phyloP scores from a whole-genome alignment of 2,797 vertebrate genomes.

The Oryzias dopingdopingensis region DNA sequence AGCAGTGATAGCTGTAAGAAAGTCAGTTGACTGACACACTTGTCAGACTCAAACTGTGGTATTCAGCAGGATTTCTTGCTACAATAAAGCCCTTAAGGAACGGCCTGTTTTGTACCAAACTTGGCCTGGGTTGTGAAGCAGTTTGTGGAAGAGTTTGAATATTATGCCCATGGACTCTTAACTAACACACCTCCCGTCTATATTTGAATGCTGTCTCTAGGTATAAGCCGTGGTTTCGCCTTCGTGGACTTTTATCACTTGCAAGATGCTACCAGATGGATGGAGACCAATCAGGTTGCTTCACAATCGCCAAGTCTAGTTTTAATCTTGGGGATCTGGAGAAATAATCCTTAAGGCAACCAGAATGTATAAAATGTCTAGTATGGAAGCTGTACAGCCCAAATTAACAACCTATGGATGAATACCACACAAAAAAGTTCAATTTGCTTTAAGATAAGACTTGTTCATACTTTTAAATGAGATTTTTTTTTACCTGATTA shows the following conservation, averaged over 20 bases:
- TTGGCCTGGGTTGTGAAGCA: slow-evolving; percentile 97
- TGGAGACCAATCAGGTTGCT: slow-evolving; percentile 99
- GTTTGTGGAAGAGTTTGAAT: slow-evolving; percentile 97
- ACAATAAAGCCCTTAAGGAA: slow-evolving; percentile 92
- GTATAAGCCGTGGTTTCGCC: slow-evolving; percentile 99
- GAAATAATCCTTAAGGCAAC: slow-evolving; percentile 74
- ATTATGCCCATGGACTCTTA: slow-evolving; percentile 95
- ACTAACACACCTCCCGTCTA: slow-evolving; percentile 99
- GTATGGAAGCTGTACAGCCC: slow-evolving; percentile 44
- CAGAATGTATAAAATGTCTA: slow-evolving; percentile 61
- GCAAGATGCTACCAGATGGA: slow-evolving; percentile 99
- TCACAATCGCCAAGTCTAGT: slow-evolving; percentile 99
- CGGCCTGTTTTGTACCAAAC: slow-evolving; percentile 87
- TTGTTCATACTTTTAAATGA: no score
- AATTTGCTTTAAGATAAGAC: no score
- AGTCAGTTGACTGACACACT: slow-evolving; percentile 77
- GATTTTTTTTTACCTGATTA: no score
- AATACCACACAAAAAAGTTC: slow-evolving; percentile 28
- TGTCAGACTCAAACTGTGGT: slow-evolving; percentile 73
- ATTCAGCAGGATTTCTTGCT: slow-evolving; percentile 86
- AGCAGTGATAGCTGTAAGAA: slow-evolving; percentile 58
- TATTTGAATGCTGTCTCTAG: slow-evolving; percentile 99
- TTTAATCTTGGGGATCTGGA: slow-evolving; percentile 86
- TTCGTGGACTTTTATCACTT: slow-evolving; percentile 99
- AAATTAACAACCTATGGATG: slow-evolving; percentile 26